Conservation (phyloP, 2,888 invertebrate genomes). For the Tanytarsus gracilentus region DNA sequence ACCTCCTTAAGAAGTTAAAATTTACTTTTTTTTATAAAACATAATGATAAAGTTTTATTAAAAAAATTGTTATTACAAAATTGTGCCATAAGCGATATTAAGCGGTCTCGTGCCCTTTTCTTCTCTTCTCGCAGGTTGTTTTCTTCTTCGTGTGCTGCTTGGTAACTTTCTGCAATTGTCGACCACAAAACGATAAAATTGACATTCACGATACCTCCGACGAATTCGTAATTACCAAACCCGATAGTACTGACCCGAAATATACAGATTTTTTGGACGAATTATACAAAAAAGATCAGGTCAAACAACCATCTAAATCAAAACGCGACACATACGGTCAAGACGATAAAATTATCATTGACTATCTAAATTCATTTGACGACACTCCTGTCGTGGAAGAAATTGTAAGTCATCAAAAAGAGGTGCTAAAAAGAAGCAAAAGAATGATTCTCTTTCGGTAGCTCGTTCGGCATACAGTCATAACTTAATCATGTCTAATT, state of each 20-base stretch:
- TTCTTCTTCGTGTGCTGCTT: neutral
- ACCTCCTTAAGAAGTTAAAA: too few relatives aligned
- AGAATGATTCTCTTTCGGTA: constrained; percentile 22
- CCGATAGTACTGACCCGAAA: neutral
- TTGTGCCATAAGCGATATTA: too few relatives aligned
- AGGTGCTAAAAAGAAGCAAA: neutral
- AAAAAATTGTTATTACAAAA: too few relatives aligned
- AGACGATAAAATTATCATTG: neutral
- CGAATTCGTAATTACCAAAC: constrained; percentile 16
- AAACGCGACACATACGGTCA: neutral
- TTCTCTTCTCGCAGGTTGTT: neutral
- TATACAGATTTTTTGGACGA: constrained; percentile 11
- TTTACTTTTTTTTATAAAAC: too few relatives aligned
- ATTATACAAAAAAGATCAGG: constrained; percentile 5
- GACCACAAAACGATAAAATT: neutral
- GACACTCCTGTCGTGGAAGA: too few relatives aligned
- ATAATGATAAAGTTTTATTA: too few relatives aligned
- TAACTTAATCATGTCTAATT: too few relatives aligned
- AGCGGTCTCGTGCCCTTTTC: too few relatives aligned
- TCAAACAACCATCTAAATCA: neutral
- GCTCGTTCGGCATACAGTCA: too few relatives aligned
- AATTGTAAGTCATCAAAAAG: too few relatives aligned
- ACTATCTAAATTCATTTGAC: neutral
- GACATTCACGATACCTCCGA: constrained; percentile 6
- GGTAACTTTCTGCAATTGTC: neutral